Base-by-base conservation (phyloP, 2,797 vertebrate genomes). In the Gadopsis marmoratus region DNA sequence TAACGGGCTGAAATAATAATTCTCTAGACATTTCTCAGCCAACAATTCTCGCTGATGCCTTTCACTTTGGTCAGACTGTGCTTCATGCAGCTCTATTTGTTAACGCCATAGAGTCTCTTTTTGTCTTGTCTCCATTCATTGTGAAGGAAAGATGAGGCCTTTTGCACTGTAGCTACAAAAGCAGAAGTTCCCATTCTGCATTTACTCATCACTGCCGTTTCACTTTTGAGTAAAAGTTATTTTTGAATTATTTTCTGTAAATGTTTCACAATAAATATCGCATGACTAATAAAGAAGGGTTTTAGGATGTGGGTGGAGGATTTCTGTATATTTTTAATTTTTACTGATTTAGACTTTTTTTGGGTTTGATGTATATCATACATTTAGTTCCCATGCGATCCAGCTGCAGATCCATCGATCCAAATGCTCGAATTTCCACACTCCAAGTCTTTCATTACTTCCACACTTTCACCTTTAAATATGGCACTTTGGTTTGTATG, bases 401-500 rank as follows among this genome's bases (percentile, higher is more conserved):
- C 31, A 50, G 33, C 55, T 53, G 23, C 31, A 7, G 7, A 26
- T 33, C 67, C 37, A 8, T 74, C 17, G 4, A 56, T 45, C 74
- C 35, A 45, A 47, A 63, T 35, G 14, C 37, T 65, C 4, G 64
- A 13, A 51, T 53, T 35, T 13, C 41, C 6, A 47, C 1, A 29
- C 17, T 17, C 19, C 29, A 56, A 79, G 13, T 74, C 64, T 63
- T 51, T 67, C 26, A 26, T 68, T 19, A 13, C 61, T 80, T 61
- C 67, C 48, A 69, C 60, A 45, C 67, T 78, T 59, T 5, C 33
- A 26, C 12, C 60, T 77, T 68, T 70, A 71, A 61, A 80, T 45
- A 62, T 67, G 64, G 73, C 66, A 62, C 61, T 73, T 79, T 83
- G 43, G 71, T 85, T 78, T 82, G 74, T 78, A 82, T 78, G 79